Percentiles rank a stretch among this genome's conserved stretches.
These are phyloP conservation scores for Tetramorium parvispinum DNA, from an alignment of 1,140 invertebrate genomes.

Conservation along the genomic window DNA sequence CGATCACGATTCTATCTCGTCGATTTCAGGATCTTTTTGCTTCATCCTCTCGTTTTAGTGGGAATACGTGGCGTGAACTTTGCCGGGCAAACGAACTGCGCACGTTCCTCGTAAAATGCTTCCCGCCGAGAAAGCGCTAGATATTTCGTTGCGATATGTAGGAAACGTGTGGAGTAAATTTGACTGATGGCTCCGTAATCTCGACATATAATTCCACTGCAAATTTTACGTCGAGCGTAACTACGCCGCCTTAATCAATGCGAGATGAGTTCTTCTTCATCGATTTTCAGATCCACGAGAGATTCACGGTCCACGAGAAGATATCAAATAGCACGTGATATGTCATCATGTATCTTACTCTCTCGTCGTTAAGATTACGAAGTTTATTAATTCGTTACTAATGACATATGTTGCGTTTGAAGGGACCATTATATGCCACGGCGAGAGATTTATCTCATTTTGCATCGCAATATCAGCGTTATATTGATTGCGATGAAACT, in stretches of 20 bases:
- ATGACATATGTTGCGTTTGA: background rate
- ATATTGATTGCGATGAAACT: background rate
- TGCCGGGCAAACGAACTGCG: background rate
- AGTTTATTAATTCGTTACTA: constrained; percentile 32
- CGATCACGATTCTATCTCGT: constrained; percentile 25
- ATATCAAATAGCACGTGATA: background rate
- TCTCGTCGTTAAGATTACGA: background rate
- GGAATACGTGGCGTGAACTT: background rate
- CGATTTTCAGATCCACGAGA: background rate
- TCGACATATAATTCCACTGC: constrained; percentile 5
- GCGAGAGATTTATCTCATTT: constrained; percentile 18
- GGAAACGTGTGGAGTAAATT: constrained; percentile 14
- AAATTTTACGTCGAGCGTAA: background rate
- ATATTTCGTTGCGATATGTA: background rate
- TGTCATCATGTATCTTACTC: constrained; percentile 14
- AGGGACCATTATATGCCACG: background rate
- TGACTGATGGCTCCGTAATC: constrained; percentile 20
- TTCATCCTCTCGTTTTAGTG: constrained; percentile 18
- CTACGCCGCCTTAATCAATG: constrained; percentile 21
- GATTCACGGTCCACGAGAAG: background rate
- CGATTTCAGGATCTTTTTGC: background rate
- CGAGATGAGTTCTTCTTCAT: background rate
- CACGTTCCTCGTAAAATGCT: constrained; percentile 18
- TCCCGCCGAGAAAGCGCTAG: background rate
- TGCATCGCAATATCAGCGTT: background rate